These are phyloP conservation scores for Hephaestus fuliginosus DNA, from an alignment of 2,797 vertebrate species.

Conservation along the genomic window DNA sequence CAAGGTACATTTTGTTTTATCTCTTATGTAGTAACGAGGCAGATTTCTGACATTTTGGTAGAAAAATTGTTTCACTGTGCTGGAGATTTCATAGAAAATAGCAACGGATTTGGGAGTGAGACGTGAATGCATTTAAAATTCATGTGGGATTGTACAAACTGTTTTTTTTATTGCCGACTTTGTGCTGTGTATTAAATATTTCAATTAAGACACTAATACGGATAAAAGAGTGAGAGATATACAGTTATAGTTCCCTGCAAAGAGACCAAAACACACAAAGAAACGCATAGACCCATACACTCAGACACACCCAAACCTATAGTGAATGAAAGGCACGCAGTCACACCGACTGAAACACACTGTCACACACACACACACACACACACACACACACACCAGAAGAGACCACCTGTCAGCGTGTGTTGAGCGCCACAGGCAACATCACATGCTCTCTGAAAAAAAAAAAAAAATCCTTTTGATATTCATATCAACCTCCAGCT, in stretches of 20 bases:
- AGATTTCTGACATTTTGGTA: background rate
- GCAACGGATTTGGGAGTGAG: background rate
- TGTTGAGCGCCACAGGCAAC: conserved; percentile 51
- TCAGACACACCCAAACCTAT: conserved; percentile 31
- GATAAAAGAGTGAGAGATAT: background rate
- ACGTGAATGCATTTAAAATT: background rate
- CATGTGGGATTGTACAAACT: background rate
- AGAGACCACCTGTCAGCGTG: conserved; percentile 66
- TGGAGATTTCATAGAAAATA: too few relatives aligned
- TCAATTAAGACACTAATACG: background rate
- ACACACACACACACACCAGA: conserved; percentile 26
- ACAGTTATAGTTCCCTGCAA: background rate
- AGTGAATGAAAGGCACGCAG: background rate
- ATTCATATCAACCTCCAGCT: conserved; percentile 69
- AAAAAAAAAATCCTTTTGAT: conserved; percentile 57
- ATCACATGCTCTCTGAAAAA: conserved; percentile 47
- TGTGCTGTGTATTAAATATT: background rate
- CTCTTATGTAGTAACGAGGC: background rate
- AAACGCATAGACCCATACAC: background rate
- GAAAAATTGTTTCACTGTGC: background rate
- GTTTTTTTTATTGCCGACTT: background rate
- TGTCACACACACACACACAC: conserved; percentile 12
- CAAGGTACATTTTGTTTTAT: background rate
- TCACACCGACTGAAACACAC: background rate
- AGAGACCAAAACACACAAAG: conserved; percentile 26